Evolutionary conservation across 2,888 invertebrate species (phyloP).

Genomic region (Isoperla grammatica): DNA sequence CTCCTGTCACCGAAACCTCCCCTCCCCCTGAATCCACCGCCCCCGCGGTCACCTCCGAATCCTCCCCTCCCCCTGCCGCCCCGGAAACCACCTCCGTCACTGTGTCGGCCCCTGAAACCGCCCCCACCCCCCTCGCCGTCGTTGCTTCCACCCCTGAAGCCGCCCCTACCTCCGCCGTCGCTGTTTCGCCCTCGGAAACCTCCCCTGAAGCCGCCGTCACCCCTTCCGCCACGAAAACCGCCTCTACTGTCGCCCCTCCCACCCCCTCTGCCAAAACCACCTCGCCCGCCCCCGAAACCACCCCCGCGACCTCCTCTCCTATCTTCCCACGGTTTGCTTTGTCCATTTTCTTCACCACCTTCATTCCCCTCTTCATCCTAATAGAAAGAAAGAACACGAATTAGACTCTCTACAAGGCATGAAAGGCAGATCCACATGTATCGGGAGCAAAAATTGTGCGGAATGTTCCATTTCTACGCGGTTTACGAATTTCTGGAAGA

Average conservation of each 20-base stretch:
- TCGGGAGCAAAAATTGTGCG: background rate
- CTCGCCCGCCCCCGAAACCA: constrained; percentile 36
- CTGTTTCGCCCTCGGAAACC: constrained; percentile 31
- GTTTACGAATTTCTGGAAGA: too few species aligned
- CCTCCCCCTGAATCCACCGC: constrained; percentile 32
- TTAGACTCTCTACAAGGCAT: constrained; percentile 41
- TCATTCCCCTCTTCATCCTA: constrained; percentile 37
- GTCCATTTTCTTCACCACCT: constrained; percentile 36
- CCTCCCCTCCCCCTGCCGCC: constrained; percentile 31
- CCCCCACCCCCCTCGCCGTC: constrained; percentile 44
- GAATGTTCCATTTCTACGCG: background rate
- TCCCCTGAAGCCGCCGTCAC: constrained; percentile 31
- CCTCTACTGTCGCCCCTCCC: constrained; percentile 38
- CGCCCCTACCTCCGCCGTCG: constrained; percentile 28
- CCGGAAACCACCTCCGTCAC: constrained; percentile 31
- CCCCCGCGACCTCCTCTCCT: constrained; percentile 38
- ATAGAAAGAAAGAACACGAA: constrained; percentile 39
- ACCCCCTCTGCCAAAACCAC: constrained; percentile 34
- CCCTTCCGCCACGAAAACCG: constrained; percentile 38
- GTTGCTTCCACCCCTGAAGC: constrained; percentile 34
- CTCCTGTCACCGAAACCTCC: constrained; percentile 34
- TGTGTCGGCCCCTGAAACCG: constrained; percentile 57
- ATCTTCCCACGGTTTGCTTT: constrained; percentile 29
- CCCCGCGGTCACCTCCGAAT: constrained; percentile 37
- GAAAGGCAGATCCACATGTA: constrained; percentile 23